phyloP scores from a whole-genome alignment of 2,888 invertebrate species.

The Oxyteleia sp. region DNA sequence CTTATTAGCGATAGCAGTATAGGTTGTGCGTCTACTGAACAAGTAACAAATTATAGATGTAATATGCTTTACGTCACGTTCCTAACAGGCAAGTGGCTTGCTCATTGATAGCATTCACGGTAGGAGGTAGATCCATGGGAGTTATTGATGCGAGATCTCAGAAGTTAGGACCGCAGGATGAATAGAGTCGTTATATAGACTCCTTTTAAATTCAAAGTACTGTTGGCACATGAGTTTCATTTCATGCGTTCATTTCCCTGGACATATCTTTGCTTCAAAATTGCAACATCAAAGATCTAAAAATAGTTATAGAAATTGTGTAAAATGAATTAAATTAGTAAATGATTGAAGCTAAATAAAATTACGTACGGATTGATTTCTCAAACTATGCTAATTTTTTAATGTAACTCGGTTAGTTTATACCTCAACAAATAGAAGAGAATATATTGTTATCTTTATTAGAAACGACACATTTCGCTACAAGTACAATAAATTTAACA shows the following conservation, averaged over 20 bases:
- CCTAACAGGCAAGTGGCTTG: too few species aligned
- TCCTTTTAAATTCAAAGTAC: slow-evolving; percentile 73
- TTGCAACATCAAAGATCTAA: slow-evolving; percentile 37
- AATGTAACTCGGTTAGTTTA: too few species aligned
- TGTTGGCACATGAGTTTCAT: slow-evolving; percentile 71
- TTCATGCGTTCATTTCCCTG: slow-evolving; percentile 62
- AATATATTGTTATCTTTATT: too few species aligned
- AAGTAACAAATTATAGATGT: slow-evolving; percentile 74
- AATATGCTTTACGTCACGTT: slow-evolving; percentile 75
- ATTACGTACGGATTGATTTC: too few species aligned
- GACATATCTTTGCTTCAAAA: slow-evolving; percentile 52
- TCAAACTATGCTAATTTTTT: too few species aligned
- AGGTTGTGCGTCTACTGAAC: slow-evolving; percentile 67
- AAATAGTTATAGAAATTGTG: slow-evolving; percentile 20
- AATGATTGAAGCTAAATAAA: too few species aligned
- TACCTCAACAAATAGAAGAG: too few species aligned
- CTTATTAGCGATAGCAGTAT: slow-evolving; percentile 69
- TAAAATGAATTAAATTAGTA: slow-evolving; percentile 1
- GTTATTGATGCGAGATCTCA: slow-evolving; percentile 74
- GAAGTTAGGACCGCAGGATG: slow-evolving; percentile 71
- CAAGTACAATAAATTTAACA: too few species aligned
- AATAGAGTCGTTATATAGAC: slow-evolving; percentile 74
- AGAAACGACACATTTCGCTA: too few species aligned
- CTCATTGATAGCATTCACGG: too few species aligned
- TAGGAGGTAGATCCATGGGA: too few species aligned